These are phyloP conservation scores for Gastrophysa polygoni DNA, from an alignment of 2,888 invertebrate species.

Conservation along the genomic window DNA sequence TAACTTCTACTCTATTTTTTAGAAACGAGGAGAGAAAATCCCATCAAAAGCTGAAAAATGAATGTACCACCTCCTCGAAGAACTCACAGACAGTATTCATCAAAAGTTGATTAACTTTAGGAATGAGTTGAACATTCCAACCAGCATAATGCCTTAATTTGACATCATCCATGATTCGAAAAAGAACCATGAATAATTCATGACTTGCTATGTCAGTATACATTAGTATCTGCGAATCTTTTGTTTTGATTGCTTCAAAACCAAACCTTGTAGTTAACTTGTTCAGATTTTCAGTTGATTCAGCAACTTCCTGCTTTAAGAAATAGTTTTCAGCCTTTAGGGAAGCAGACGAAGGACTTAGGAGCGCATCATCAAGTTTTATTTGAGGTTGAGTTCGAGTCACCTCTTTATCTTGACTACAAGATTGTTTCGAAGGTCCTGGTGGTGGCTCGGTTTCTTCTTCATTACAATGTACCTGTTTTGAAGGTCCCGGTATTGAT, in stretches of 20 bases:
- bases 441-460: too few species aligned
- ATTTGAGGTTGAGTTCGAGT: too few species aligned
- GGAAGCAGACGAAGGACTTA: background rate
- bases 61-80: too few species aligned
- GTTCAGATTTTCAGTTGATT: slow-evolving; percentile 20
- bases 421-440: too few species aligned
- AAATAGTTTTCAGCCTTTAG: slow-evolving; percentile 36
- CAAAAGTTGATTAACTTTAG: background rate
- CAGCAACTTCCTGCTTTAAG: slow-evolving; percentile 26
- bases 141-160: background rate
- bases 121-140: background rate
- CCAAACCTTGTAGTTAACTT: slow-evolving; percentile 21
- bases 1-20: too few species aligned
- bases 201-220: background rate
- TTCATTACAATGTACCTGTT: too few species aligned
- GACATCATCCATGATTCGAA: background rate
- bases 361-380: too few species aligned
- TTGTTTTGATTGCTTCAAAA: slow-evolving; percentile 29
- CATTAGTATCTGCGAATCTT: slow-evolving; percentile 24
- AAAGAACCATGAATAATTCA: background rate
- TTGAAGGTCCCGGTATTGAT: too few species aligned
- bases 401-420: too few species aligned
- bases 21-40: too few species aligned
- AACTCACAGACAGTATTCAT: too few species aligned
- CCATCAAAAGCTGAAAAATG: too few species aligned